Base-by-base conservation (phyloP, 2,888 invertebrate genomes). In the Scaptomyza tumidula region DNA sequence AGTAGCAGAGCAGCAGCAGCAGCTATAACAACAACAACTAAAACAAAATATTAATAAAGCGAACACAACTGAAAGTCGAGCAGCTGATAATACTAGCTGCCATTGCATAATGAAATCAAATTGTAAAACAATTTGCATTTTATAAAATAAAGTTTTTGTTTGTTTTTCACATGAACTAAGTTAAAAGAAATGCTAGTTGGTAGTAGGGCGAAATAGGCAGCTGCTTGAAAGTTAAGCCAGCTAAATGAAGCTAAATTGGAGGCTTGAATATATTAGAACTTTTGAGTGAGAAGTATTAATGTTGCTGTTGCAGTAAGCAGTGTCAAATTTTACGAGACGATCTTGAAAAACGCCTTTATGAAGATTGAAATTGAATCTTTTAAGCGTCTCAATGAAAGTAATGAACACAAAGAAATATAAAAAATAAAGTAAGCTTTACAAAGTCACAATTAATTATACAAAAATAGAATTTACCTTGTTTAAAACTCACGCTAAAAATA, bases 101-200 rank as follows among this genome's bases (percentile, higher is more conserved):
- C 59, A 62, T 63, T 71, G 80, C 61, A 80, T 71, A 81, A 80
- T 73, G 61, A 65, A 84, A 80, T 82, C 65, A 76, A 84, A 82
- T 80, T 80, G 69, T 55, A 63, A 78, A 84, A 70, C 78, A 80
- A 84, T 83, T 83, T 84, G 82, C 82, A 82, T 82, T 81, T 82
- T 57, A 78, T 78, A 67, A 57, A 67, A 69, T 63, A 75, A 79
- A 79, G 64, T 81, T 83, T 63, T 52, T 61, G 60, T 66, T 80
- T 41, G 41, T 50, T 44, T 9, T 43, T 24, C 14, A 7, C n/a
- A 6, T 19, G 14, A 52, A 37, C 10, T 24, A 35, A 48, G n/a
- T 58, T 13, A 16, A 45, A 14, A 41, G 31, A n/a, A 62, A 16
- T 27, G 29, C 27, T 46, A 50, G 27, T 60, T 37, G 14, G 13